Conservation (phyloP, 1,140 invertebrate species). For the Lanistes nyassanus region DNA sequence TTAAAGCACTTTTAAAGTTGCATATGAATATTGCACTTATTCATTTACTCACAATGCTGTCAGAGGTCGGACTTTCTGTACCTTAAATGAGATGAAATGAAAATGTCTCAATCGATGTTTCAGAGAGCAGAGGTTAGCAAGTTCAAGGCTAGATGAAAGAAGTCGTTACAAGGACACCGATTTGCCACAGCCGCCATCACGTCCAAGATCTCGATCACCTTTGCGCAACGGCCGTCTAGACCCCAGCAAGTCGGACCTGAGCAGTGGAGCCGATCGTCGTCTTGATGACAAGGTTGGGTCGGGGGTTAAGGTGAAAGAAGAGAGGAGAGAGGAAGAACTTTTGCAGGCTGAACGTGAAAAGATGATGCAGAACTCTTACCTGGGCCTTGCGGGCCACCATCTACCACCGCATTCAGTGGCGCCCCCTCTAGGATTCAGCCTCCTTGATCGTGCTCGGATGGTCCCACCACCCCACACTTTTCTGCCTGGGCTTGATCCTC, state of each 20-base stretch:
- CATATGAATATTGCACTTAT: no score
- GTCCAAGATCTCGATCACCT: constrained; percentile 52
- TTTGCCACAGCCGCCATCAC: constrained; percentile 28
- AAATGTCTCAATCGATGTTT: not conserved
- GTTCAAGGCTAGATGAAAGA: constrained; percentile 14
- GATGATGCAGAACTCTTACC: constrained; percentile 29
- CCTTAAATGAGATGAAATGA: no score
- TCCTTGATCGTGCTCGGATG: constrained; percentile 18
- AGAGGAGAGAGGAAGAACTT: constrained; percentile 48
- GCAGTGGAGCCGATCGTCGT: constrained; percentile 34
- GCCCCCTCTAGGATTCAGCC: constrained; percentile 31
- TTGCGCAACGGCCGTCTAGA: constrained; percentile 51
- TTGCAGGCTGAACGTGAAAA: constrained; percentile 36
- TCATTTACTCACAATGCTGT: no score
- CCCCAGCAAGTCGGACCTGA: constrained; percentile 40
- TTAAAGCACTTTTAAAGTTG: no score
- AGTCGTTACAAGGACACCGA: constrained; percentile 35
- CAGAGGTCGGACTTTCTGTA: no score
- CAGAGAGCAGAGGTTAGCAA: constrained; percentile 34
- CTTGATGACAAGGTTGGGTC: constrained; percentile 36
- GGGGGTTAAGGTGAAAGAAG: constrained; percentile 51
- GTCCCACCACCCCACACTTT: constrained; percentile 33
- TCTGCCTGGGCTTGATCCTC: constrained; percentile 23
- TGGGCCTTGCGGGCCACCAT: constrained; percentile 8
- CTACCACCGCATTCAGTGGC: constrained; percentile 13